phyloP scores from a whole-genome alignment of 2,797 vertebrate species.

The Onychomys arenicola region DNA sequence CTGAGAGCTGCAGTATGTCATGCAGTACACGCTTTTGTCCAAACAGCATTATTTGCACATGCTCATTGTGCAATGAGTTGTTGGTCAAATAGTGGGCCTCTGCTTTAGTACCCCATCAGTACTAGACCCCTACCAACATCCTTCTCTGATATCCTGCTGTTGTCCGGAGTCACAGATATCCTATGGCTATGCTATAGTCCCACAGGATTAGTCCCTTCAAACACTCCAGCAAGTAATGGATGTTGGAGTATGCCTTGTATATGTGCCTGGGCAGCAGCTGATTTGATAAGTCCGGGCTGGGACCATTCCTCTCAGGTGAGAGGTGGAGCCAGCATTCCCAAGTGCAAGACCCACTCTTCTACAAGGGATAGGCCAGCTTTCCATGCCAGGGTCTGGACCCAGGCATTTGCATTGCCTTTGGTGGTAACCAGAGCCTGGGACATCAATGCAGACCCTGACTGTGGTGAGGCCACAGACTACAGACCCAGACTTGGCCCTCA shows the following conservation, averaged over 20 bases:
- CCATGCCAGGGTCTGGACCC: not conserved
- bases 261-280: not conserved
- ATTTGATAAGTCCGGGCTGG: not conserved
- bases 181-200: not conserved
- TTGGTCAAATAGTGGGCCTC: not conserved
- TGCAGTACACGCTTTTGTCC: not conserved
- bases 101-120: too few relatives aligned
- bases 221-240: not conserved
- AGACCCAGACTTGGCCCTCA: not conserved
- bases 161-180: not conserved
- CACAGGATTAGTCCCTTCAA: not conserved
- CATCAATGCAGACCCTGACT: not conserved
- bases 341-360: not conserved
- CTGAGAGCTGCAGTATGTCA: not conserved
- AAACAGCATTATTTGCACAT: not conserved
- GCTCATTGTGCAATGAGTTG: not conserved
- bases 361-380: not conserved
- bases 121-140: too few relatives aligned
- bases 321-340: too few relatives aligned
- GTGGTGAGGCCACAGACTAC: not conserved
- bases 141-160: not conserved
- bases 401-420: not conserved
- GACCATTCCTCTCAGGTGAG: not conserved
- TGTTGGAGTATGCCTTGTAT: not conserved
- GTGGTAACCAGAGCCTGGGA: not conserved